Evolutionary conservation across 2,113 vertebrate genomes (phyloP).

Genomic region (Amia ocellicauda): DNA sequence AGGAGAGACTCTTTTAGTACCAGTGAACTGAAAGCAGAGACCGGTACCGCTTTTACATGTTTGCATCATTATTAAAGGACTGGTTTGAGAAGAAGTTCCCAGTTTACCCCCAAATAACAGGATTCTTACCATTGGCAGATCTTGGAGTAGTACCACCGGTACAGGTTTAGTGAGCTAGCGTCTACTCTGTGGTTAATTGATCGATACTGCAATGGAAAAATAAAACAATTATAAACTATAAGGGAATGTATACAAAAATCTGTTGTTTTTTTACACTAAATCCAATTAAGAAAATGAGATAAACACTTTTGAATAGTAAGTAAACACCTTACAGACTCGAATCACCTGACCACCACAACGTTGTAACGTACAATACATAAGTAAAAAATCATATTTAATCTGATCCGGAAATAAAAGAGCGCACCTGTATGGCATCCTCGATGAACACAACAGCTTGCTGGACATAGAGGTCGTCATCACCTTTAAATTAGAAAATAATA

Average conservation of each 20-base stretch:
- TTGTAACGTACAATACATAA: too few relatives aligned
- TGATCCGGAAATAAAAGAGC: neutral
- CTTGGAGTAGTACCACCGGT: constrained; percentile 88
- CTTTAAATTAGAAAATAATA: constrained; percentile 30
- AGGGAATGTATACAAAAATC: neutral
- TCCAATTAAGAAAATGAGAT: neutral
- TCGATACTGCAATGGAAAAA: constrained; percentile 72
- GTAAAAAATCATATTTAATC: neutral
- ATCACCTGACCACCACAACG: too few relatives aligned
- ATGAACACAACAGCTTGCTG: constrained; percentile 88
- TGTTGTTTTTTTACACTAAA: neutral
- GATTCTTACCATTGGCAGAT: constrained; percentile 79
- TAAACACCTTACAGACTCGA: too few relatives aligned
- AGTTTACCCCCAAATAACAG: too few relatives aligned
- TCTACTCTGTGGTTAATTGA: constrained; percentile 94
- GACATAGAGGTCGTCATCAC: constrained; percentile 62
- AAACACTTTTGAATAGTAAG: too few relatives aligned
- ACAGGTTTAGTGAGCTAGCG: constrained; percentile 72
- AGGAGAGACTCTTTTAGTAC: too few relatives aligned
- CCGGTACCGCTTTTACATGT: too few relatives aligned
- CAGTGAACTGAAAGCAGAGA: too few relatives aligned
- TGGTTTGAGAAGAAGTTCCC: too few relatives aligned
- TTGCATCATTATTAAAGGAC: too few relatives aligned
- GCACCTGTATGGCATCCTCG: constrained; percentile 89
- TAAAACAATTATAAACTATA: constrained; percentile 7